These are phyloP conservation scores for Drosophila triauraria DNA, from an alignment of 1,140 invertebrate species.

Conservation along the genomic window DNA sequence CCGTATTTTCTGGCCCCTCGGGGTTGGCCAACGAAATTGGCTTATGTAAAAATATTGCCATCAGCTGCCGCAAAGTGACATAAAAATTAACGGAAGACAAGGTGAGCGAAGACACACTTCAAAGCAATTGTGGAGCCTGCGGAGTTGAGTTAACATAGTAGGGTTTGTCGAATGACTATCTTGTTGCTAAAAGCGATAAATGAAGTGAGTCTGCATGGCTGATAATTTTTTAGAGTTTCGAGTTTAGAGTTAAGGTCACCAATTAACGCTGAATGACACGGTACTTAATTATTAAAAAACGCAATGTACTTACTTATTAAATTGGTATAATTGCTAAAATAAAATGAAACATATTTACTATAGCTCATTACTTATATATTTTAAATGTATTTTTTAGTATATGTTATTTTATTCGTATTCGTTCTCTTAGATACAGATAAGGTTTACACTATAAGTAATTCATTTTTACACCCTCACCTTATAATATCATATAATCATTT, in stretches of 20 bases:
- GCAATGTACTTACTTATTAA: background rate
- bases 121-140: slow-evolving; percentile 10
- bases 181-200: slow-evolving; percentile 32
- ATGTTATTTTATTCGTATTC: too few species aligned
- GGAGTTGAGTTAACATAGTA: background rate
- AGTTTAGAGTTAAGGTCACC: slow-evolving; percentile 23
- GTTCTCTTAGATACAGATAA: too few species aligned
- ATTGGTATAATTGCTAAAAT: background rate
- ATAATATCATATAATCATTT: too few species aligned
- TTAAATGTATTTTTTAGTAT: background rate
- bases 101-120: slow-evolving; percentile 29
- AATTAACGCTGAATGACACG: slow-evolving; percentile 12
- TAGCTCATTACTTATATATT: background rate
- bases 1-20: slow-evolving; percentile 3
- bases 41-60: slow-evolving; percentile 40
- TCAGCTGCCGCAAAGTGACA: slow-evolving; percentile 28
- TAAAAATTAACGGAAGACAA: slow-evolving; percentile 43
- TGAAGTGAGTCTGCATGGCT: background rate
- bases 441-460: too few species aligned
- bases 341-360: too few species aligned
- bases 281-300: background rate
- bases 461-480: too few species aligned
- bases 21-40: slow-evolving; percentile 36
- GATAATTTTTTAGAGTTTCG: too few species aligned
- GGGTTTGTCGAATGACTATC: slow-evolving; percentile 16